Base-by-base conservation (phyloP, 2,797 vertebrate species). In the Alfaro cultratus region DNA sequence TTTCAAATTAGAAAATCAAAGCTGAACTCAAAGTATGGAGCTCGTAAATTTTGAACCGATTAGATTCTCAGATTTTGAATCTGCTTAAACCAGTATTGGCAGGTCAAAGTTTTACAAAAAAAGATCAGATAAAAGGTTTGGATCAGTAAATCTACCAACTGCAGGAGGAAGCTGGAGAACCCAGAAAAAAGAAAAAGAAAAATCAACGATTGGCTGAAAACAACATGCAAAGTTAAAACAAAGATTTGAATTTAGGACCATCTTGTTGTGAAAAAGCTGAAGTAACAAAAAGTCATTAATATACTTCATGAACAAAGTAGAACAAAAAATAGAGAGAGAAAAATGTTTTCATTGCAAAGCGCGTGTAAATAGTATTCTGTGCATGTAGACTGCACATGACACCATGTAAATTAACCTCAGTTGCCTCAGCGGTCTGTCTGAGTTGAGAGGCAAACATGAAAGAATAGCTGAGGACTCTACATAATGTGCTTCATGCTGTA, bases 401-500 rank as follows among this genome's bases (percentile, higher is more conserved):
- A 43, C 13, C 3, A n/a, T 29, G 64, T 60, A 68, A 78, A 83
- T 78, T 2, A 76, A 80, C 76, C n/a, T 51, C 46, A 71, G 84
- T 53, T 53, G 39, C 16, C 23, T 78, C 31, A 46, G 80, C 80
- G 75, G 1, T 75, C 84, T 76, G 26, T 41, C 72, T 77, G 77
- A 83, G 79, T n/a, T 12, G 34, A 80, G 80, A 26, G 57, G 74
- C 68, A 86, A 82, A 84, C 85, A 78, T 71, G 7, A 82, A 86
- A 83, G 71, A 74, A 77, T 62, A 83, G 79, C 31, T 36, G 74
- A 81, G 57, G 53, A 47, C 86, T 84, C 81, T 62, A 81, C 85
- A 81, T 73, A 64, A 82, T 74, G 80, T 5, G 87, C 74, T 80
- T 91, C 82, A 45, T 73, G 68, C 89, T 85, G 87, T 84, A 90